Percentiles rank a stretch among this genome's conserved stretches.
Conservation (phyloP, 2,113 vertebrate species). For the Brachyhypopomus occidentalis region DNA sequence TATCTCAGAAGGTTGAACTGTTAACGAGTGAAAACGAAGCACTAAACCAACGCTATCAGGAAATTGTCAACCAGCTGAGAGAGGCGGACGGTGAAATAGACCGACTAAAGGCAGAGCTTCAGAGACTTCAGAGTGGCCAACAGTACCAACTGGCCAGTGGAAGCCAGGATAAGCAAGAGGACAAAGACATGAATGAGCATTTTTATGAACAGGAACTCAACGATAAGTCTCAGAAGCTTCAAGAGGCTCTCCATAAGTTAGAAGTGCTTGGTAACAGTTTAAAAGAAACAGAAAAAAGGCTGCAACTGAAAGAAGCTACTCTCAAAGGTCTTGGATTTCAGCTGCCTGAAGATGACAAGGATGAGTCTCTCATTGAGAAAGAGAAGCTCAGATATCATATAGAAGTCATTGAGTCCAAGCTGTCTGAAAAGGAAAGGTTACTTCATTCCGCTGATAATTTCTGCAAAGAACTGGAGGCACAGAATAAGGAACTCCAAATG, state of each 20-base stretch:
- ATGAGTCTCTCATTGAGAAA: slow-evolving; percentile 58
- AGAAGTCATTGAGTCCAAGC: slow-evolving; percentile 62
- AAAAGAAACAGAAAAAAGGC: slow-evolving; percentile 76
- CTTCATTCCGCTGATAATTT: slow-evolving; percentile 60
- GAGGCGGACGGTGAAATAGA: slow-evolving; percentile 81
- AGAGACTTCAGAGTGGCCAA: slow-evolving; percentile 64
- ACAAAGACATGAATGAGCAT: slow-evolving; percentile 66
- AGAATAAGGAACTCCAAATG: slow-evolving; percentile 62
- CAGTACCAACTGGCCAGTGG: slow-evolving; percentile 63
- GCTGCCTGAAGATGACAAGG: slow-evolving; percentile 58
- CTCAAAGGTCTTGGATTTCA: slow-evolving; percentile 76
- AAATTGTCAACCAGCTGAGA: slow-evolving; percentile 80
- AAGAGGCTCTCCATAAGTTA: slow-evolving; percentile 73
- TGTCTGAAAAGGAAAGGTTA: slow-evolving; percentile 63
- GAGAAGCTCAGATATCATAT: slow-evolving; percentile 63
- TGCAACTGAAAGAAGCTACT: slow-evolving; percentile 78
- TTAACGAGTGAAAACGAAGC: slow-evolving; percentile 73
- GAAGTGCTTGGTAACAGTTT: slow-evolving; percentile 73
- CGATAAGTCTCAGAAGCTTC: slow-evolving; percentile 74
- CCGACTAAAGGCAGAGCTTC: slow-evolving; percentile 73
- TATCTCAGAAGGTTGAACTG: slow-evolving; percentile 72
- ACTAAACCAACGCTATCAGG: slow-evolving; percentile 75
- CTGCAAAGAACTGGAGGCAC: slow-evolving; percentile 63
- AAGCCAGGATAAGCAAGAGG: slow-evolving; percentile 68
- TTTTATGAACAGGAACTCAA: slow-evolving; percentile 75